Evolutionary conservation across 2,113 vertebrate genomes (phyloP).

Genomic region (Thunnus maccoyii): DNA sequence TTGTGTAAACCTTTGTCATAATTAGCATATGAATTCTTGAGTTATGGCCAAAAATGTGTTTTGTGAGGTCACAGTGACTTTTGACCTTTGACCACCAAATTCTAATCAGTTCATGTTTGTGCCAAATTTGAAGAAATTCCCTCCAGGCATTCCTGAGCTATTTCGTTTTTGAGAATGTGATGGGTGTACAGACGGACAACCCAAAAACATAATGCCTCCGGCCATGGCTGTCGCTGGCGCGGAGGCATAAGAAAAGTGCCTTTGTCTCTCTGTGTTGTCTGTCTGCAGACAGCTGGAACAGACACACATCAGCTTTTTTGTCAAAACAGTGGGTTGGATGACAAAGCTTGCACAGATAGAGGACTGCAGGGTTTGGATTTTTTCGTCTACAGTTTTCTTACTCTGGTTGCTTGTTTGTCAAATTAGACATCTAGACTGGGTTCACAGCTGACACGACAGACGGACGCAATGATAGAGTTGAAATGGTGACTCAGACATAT

Average conservation of each 20-base stretch:
- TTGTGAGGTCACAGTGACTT: no score
- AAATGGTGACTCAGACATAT: background rate
- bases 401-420: background rate
- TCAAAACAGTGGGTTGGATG: conserved; percentile 39
- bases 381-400: background rate
- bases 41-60: no score
- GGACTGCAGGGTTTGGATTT: background rate
- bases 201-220: no score
- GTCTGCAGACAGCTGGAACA: conserved; percentile 50
- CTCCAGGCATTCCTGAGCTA: no score
- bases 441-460: background rate
- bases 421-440: background rate
- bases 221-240: no score
- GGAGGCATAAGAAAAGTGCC: background rate
- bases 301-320: conserved; percentile 52
- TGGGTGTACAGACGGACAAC: no score
- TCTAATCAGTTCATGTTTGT: no score
- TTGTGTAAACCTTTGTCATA: no score
- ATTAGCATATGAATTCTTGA: no score
- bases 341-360: conserved; percentile 12
- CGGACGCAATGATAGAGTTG: background rate
- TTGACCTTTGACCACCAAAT: no score
- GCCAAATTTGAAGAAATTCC: no score
- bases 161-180: no score
- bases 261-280: conserved; percentile 19